phyloP scores from a whole-genome alignment of 2,797 vertebrate species.

The Poecilia velifera region DNA sequence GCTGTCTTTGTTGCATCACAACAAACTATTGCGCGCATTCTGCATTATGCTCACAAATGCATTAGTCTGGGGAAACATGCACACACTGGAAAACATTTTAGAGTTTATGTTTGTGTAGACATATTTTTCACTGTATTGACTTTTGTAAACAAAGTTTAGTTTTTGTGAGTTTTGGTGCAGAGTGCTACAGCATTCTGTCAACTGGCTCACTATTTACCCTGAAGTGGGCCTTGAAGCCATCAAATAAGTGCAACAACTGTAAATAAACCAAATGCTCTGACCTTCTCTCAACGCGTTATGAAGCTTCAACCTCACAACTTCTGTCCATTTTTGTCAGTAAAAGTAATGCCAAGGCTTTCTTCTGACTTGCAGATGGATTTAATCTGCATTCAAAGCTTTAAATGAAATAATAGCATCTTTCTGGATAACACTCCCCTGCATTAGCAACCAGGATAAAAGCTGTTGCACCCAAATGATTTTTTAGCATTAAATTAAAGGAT shows the following conservation, averaged over 20 bases:
- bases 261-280: not conserved
- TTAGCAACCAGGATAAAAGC: not conserved
- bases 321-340: not conserved
- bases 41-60: not conserved
- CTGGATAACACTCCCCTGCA: not conserved
- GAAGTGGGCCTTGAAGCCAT: not conserved
- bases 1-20: not conserved
- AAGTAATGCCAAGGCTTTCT: not conserved
- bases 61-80: not conserved
- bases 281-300: not conserved
- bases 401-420: not conserved
- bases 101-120: not conserved
- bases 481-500: not conserved
- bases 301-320: not conserved
- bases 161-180: not conserved
- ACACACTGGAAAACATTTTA: not conserved
- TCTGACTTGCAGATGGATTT: not conserved
- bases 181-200: not conserved
- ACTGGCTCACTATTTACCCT: not conserved
- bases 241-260: not conserved
- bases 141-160: not conserved
- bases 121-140: not conserved
- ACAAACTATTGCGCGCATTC: not conserved
- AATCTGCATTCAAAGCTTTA: not conserved
- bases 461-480: not conserved